Percentiles rank a stretch among this genome's conserved stretches.
phyloP scores from a whole-genome alignment of 2,797 vertebrate species.

The Tolypeutes matacus region DNA sequence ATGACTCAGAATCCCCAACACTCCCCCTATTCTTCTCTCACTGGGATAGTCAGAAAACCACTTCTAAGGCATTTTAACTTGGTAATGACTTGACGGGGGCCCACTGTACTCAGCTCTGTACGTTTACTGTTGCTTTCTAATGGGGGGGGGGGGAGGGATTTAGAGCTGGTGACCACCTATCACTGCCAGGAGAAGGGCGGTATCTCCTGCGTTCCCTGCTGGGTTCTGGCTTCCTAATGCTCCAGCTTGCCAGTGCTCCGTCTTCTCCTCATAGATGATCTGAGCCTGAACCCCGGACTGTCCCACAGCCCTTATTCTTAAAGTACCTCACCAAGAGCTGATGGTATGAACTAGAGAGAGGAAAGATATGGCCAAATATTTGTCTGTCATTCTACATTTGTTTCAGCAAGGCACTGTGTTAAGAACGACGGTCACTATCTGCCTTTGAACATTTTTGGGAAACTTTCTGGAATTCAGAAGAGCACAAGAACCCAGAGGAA shows the following conservation, averaged over 20 bases:
- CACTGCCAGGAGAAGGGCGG: neutral
- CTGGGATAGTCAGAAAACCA: conserved; percentile 79
- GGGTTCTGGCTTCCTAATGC: too few species aligned
- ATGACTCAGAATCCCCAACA: conserved; percentile 77
- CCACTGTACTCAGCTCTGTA: conserved; percentile 64
- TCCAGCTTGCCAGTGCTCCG: neutral
- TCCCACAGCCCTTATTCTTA: neutral
- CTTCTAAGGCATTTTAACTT: conserved; percentile 87
- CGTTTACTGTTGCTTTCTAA: conserved; percentile 47
- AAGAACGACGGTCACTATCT: neutral
- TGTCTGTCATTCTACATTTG: neutral
- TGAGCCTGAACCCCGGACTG: neutral
- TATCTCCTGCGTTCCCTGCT: neutral
- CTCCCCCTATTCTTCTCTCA: conserved; percentile 82
- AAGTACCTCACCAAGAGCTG: neutral
- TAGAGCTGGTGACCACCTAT: neutral
- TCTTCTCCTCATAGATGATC: neutral
- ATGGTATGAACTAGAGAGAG: neutral
- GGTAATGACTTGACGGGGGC: conserved; percentile 80
- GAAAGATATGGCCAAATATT: neutral
- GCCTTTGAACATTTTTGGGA: neutral
- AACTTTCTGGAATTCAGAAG: conserved; percentile 58
- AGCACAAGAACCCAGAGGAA: neutral
- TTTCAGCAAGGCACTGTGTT: neutral
- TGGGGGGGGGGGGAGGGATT: neutral